Evolutionary conservation across 2,113 vertebrate genomes (phyloP).

Genomic region (Alethe diademata): DNA sequence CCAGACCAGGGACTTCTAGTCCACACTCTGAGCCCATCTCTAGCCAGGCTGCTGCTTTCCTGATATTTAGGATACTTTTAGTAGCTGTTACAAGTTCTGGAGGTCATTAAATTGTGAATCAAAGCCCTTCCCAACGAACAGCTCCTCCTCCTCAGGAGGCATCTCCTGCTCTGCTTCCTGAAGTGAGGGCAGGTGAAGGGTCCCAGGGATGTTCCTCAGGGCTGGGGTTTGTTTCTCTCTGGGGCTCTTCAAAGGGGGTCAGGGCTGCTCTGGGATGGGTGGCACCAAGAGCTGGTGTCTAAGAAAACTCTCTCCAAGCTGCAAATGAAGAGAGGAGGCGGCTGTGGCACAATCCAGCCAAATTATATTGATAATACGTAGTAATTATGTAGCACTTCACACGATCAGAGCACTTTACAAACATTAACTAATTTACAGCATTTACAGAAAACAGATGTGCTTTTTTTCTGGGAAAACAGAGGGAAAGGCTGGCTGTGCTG

Average conservation of each 20-base stretch:
- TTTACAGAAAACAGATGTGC: constrained; percentile 58
- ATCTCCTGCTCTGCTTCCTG: background rate
- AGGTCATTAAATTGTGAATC: no score
- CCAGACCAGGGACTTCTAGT: rapidly evolving
- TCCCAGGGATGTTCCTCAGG: background rate
- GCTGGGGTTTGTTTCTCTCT: background rate
- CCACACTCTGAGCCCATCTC: background rate
- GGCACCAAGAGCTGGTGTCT: background rate
- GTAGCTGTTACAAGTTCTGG: rapidly evolving
- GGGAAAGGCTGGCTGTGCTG: background rate
- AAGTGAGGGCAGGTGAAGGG: rapidly evolving
- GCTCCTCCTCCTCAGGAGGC: background rate
- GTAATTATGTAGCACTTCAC: constrained; percentile 63
- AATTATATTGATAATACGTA: constrained; percentile 59
- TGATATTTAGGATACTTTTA: background rate
- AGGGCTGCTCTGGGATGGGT: background rate
- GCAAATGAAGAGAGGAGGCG: background rate
- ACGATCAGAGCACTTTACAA: constrained; percentile 63
- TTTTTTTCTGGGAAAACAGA: background rate
- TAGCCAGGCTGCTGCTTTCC: background rate
- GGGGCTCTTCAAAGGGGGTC: background rate
- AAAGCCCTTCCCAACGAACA: background rate
- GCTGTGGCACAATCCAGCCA: constrained; percentile 37
- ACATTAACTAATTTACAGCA: constrained; percentile 69
- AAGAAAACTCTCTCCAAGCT: background rate